Conservation (phyloP, 2,113 vertebrate species). For the Casuarius casuarius region DNA sequence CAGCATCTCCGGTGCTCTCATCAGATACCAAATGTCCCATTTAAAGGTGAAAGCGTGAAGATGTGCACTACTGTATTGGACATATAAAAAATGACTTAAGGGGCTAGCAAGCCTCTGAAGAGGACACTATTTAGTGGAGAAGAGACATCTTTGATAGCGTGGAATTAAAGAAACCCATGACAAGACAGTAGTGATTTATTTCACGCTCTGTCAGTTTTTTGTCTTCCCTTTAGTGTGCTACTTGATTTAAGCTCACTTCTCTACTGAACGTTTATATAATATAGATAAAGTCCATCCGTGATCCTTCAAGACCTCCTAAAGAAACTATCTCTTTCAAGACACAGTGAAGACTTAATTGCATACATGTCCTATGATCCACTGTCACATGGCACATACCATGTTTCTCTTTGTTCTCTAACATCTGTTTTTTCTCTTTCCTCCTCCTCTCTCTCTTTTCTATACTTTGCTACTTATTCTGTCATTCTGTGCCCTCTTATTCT, state of each 20-base stretch:
- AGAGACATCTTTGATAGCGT: background rate
- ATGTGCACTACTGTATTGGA: background rate
- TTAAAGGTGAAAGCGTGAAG: background rate
- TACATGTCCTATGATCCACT: too few species aligned
- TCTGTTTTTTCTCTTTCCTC: too few species aligned
- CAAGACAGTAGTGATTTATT: background rate
- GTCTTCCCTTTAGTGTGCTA: background rate
- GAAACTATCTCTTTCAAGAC: background rate
- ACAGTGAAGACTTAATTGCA: background rate
- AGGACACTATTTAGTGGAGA: background rate
- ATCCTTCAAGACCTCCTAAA: background rate
- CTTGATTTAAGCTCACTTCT: background rate
- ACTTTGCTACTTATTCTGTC: too few species aligned
- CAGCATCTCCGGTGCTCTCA: accelerated
- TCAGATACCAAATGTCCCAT: background rate
- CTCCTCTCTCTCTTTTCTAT: too few species aligned
- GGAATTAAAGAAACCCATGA: background rate
- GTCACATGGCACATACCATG: too few species aligned
- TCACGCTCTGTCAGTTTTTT: background rate
- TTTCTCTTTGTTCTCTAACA: too few species aligned
- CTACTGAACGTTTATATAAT: background rate
- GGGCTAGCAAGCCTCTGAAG: background rate
- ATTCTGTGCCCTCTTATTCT: background rate
- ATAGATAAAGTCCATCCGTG: background rate
- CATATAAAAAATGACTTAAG: background rate